Percentiles rank a stretch among this genome's conserved stretches.
Evolutionary conservation across 1,140 invertebrate genomes (phyloP).

Genomic region (Eufriesea mexicana): DNA sequence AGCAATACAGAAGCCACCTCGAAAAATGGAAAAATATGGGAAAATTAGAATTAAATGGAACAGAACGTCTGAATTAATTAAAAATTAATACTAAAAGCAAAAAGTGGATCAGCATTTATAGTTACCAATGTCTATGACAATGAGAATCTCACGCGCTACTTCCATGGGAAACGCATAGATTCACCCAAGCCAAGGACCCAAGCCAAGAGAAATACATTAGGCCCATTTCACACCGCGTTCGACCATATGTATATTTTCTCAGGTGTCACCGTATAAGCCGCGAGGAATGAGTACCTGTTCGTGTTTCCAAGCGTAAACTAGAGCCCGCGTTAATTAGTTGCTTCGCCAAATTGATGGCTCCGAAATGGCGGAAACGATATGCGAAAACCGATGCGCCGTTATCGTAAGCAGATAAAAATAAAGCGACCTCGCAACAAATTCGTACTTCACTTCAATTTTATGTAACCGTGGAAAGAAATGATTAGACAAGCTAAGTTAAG

Average conservation of each 20-base stretch:
- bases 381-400: neutral
- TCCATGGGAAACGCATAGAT: neutral
- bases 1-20: no score
- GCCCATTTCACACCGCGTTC: constrained; percentile 50
- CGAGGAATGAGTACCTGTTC: constrained; percentile 9
- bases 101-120: neutral
- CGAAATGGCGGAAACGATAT: neutral
- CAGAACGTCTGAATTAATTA: no score
- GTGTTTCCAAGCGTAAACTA: constrained; percentile 19
- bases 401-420: neutral
- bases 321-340: constrained; percentile 13
- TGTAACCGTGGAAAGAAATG: no score
- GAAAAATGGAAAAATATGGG: no score
- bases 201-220: constrained; percentile 46
- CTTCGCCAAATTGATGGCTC: neutral
- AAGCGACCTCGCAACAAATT: no score
- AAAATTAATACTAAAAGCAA: no score
- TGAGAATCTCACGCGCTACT: neutral
- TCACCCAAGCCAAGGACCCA: neutral
- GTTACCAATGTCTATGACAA: neutral
- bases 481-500: no score
- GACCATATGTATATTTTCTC: constrained; percentile 77
- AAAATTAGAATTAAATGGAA: no score
- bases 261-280: constrained; percentile 60
- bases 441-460: no score